Evolutionary conservation across 2,888 invertebrate species (phyloP).

Genomic region (Fragum sueziense): DNA sequence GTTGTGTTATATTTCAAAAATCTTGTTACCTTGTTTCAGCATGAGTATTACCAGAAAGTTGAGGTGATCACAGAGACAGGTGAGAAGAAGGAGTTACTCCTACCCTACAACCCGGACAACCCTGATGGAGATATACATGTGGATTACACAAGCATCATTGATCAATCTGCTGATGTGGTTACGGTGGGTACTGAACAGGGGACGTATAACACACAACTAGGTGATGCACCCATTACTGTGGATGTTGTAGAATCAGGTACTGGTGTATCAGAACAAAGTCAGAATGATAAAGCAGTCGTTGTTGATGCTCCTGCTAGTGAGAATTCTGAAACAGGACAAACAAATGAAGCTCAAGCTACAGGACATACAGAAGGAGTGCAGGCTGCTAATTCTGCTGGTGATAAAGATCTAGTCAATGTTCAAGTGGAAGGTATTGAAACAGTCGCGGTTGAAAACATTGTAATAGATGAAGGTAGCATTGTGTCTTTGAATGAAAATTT

Average conservation of each 20-base stretch:
- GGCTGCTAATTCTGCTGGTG: neutral
- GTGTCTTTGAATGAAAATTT: neutral
- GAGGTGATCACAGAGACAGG: slow-evolving; percentile 55
- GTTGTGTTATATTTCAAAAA: too few species aligned
- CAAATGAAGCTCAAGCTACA: neutral
- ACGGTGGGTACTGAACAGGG: neutral
- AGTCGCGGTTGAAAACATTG: neutral
- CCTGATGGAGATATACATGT: slow-evolving; percentile 8
- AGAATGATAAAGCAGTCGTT: neutral
- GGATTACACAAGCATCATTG: neutral
- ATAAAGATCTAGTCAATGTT: neutral
- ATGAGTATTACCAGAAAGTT: slow-evolving; percentile 14
- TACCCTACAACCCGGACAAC: slow-evolving; percentile 47
- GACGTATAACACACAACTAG: too few species aligned
- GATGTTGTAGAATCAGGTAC: neutral
- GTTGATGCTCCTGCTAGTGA: neutral
- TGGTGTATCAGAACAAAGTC: neutral
- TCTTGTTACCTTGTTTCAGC: too few species aligned
- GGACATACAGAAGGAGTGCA: neutral
- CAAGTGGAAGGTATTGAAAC: neutral
- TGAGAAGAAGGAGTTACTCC: slow-evolving; percentile 54
- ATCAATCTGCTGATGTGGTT: neutral
- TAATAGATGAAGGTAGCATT: slow-evolving; percentile 2
- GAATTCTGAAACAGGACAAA: neutral
- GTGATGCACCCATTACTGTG: neutral